Evolutionary conservation across 1,140 invertebrate species (phyloP).

Genomic region (Schlechtendalia chinensis): DNA sequence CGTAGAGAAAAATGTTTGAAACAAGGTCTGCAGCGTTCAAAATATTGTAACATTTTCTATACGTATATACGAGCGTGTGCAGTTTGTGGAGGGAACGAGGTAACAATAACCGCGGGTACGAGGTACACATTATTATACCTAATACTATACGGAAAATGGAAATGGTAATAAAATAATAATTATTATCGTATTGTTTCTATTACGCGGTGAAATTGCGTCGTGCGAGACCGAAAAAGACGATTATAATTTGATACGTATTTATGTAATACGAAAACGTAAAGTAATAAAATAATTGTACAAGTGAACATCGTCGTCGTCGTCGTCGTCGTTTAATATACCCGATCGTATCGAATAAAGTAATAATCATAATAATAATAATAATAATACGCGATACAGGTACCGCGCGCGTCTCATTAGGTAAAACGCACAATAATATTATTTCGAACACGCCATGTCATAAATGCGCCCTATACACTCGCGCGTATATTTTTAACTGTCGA

Average conservation of each 20-base stretch:
- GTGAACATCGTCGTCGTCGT: conserved; percentile 12
- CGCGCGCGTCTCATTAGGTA: background rate
- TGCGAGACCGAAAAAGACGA: conserved; percentile 29
- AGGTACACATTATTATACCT: background rate
- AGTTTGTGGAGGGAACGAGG: background rate
- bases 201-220: background rate
- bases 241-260: conserved; percentile 31
- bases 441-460: background rate
- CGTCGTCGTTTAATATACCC: background rate
- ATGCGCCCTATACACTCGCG: background rate
- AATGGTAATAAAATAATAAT: conserved; percentile 35
- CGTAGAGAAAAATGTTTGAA: too few species aligned
- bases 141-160: background rate
- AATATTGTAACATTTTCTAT: background rate
- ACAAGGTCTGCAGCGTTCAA: too few species aligned
- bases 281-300: background rate
- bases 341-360: conserved; percentile 32
- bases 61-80: background rate
- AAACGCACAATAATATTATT: conserved; percentile 12
- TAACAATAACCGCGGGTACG: too few species aligned
- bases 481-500: background rate
- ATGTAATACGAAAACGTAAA: background rate
- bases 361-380: background rate
- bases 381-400: background rate
- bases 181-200: background rate